Evolutionary conservation across 2,113 vertebrate species (phyloP).

Genomic region (Nerophis lumbriciformis): DNA sequence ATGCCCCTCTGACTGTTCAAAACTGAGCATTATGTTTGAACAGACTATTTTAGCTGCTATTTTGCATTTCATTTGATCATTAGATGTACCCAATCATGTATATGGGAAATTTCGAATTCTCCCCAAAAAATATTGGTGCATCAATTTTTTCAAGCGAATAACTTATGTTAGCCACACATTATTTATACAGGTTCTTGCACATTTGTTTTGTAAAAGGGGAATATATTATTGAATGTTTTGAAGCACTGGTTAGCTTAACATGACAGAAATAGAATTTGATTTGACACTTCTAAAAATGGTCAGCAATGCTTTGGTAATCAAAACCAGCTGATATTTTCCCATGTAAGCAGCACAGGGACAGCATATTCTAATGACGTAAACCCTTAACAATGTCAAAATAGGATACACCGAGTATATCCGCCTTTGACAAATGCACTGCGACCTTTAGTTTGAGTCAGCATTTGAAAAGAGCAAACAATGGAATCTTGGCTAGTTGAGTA

Average conservation of each 20-base stretch:
- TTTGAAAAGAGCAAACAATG: slow-evolving; percentile 18
- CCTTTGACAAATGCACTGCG: background rate
- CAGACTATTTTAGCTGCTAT: too few relatives aligned
- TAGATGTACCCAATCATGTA: too few relatives aligned
- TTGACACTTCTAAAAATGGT: background rate
- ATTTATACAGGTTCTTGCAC: background rate
- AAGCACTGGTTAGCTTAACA: background rate
- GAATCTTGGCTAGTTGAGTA: slow-evolving; percentile 20
- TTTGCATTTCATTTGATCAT: too few relatives aligned
- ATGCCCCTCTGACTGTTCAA: too few relatives aligned
- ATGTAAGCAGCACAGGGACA: too few relatives aligned
- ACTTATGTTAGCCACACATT: background rate
- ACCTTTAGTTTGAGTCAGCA: slow-evolving; percentile 7
- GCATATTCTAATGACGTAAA: too few relatives aligned
- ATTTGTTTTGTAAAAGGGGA: background rate
- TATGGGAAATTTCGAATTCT: too few relatives aligned
- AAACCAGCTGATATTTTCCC: too few relatives aligned
- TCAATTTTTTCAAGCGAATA: background rate
- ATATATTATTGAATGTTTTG: background rate
- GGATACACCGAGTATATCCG: too few relatives aligned
- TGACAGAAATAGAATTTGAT: background rate
- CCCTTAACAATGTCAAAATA: too few relatives aligned
- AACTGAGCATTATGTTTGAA: too few relatives aligned
- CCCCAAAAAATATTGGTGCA: background rate
- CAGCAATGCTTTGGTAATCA: too few relatives aligned